Conservation (phyloP, 1,140 invertebrate genomes). For the Pseudomyrmex pallidus region DNA sequence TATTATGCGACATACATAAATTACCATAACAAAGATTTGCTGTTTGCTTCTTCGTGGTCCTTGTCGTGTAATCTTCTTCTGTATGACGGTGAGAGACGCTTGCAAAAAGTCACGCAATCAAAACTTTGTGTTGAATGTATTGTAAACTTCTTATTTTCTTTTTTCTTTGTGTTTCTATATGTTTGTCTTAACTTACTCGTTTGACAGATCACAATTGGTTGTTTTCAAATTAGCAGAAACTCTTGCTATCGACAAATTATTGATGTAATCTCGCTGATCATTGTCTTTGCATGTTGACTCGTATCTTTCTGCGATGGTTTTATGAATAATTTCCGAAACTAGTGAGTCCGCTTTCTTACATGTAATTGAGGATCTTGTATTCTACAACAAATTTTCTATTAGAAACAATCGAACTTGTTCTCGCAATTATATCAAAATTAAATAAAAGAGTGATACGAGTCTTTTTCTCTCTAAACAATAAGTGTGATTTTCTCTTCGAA, state of each 20-base stretch:
- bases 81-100: not conserved
- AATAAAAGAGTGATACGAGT: not conserved
- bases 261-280: not conserved
- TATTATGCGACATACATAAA: slow-evolving; percentile 2
- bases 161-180: not conserved
- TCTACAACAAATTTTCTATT: not conserved
- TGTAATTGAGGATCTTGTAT: not conserved
- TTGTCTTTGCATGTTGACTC: not conserved
- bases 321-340: not conserved
- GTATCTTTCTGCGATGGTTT: not conserved
- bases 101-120: not conserved
- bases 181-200: slow-evolving; percentile 2
- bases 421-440: not conserved
- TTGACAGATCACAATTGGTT: not conserved
- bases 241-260: not conserved
- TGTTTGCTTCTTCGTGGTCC: not conserved
- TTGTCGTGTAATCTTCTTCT: slow-evolving; percentile 9
- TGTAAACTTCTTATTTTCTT: not conserved
- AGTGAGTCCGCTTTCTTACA: not conserved
- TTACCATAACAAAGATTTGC: slow-evolving; percentile 2
- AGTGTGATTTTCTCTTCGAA: not conserved
- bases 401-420: too few relatives aligned
- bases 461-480: not conserved
- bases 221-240: not conserved
- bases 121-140: not conserved